Evolutionary conservation across 1,140 invertebrate genomes (phyloP), one percentile per base, ranked within the genome.

Genomic region (Brachionus koreanus): DNA sequence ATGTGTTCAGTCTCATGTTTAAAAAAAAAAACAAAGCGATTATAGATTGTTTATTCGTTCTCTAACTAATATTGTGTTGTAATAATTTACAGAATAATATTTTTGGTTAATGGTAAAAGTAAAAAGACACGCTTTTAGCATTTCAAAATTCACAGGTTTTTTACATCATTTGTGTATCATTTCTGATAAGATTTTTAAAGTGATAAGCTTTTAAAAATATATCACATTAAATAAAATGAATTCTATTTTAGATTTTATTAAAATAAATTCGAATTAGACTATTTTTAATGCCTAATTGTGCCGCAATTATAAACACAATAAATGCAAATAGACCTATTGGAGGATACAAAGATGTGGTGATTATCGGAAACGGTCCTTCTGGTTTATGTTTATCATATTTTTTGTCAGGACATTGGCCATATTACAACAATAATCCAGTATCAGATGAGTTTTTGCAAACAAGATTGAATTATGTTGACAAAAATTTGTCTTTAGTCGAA

Each of bases 381-480:
- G 94, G 93, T 2, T 93, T 96, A 84, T 91, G 91, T 65, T 89
- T 95, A 19, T 95, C 94, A 0, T 94, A 92, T 87, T 91, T 95
- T 89, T 88, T 96, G 23, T 91, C 93, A 7, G 95, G 94, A 33
- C 91, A 94, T 85, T 91, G 92, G 88, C 94, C 94, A 2, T 93
- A 93, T 86, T 92, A 94, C 84, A 92, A 92, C 83, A 91, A 91
- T 19, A 87, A 89, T 75, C 84, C 86, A 37, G 87, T 89, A 84
- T 92, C 93, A 0, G 93, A 95, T 84, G 92, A 94, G 83, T 93
- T 93, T 91, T 88, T 95, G 3, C 91, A 91, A 75, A 91, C 92
- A 23, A 90, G 93, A 85, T 83, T 90, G 23, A 65, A 84, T 75
- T 84, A 88, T 16, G 49, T 84, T 37, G 86, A 87, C 39, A 84